These are phyloP conservation scores for Cyclina sinensis DNA, from an alignment of 1,140 invertebrate genomes.

Conservation along the genomic window DNA sequence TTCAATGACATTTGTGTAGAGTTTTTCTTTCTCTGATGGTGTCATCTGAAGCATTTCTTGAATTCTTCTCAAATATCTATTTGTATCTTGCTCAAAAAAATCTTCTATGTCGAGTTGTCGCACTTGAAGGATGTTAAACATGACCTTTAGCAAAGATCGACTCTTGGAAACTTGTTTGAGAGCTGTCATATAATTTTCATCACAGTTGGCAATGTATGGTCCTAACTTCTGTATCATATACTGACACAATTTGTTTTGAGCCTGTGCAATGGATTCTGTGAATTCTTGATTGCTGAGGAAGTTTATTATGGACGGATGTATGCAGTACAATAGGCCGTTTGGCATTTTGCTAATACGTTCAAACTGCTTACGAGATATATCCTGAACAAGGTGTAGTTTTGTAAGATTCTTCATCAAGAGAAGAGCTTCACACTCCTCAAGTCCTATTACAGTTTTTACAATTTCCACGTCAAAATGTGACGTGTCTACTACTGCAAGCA, in stretches of 20 bases:
- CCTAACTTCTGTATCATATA: background rate
- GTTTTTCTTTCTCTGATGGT: background rate
- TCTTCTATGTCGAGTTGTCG: background rate
- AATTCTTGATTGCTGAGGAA: background rate
- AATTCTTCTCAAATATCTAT: background rate
- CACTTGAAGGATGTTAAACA: background rate
- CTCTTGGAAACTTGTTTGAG: background rate
- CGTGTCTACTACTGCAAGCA: background rate
- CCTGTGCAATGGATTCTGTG: background rate
- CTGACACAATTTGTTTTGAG: background rate
- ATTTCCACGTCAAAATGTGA: background rate
- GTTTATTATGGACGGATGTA: background rate
- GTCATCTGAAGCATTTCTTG: background rate
- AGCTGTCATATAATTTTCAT: background rate
- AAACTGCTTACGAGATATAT: background rate
- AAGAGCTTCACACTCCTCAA: background rate
- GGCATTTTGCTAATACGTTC: background rate
- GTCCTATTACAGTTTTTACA: constrained; percentile 1
- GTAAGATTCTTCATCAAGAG: background rate
- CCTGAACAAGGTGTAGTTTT: background rate
- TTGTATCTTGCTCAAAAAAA: background rate
- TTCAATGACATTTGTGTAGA: background rate
- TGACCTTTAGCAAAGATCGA: background rate
- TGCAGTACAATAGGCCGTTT: background rate
- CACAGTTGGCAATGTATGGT: background rate